Evolutionary conservation across 1,140 invertebrate genomes (phyloP), one percentile per base, ranked within the genome.

Genomic region (Drosophila willistoni): DNA sequence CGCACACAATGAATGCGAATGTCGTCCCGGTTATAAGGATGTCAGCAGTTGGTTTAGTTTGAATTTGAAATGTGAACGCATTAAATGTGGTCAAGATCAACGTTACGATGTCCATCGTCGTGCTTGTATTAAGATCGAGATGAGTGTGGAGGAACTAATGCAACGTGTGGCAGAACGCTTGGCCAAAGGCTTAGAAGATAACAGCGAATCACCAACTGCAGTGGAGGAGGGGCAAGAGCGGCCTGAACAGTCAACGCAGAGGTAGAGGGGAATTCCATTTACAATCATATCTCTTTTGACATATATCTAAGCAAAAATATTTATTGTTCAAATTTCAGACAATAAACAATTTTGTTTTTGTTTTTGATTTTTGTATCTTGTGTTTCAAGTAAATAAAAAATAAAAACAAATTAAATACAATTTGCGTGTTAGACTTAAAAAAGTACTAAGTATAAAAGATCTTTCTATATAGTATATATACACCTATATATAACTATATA

Each of bases 121-220:
- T 1, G 55, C 68, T 25, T 91, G 90, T 17, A 68, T 91, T 34
- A 79, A 84, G 68, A 87, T 91, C 56, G 90, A 91, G 56, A 91
- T 91, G 90, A 91, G 78, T 72, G 80, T 91, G 80, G 90, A 91
- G 66, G 85, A 91, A 68, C 60, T 91, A 2, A 91, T 91, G 90
- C 85, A 91, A 71, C 78, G 77, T 0, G 85, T 91, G 0, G 90
- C 80, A 19, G 78, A 81, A 22, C 80, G 83, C 0, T 67, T 91
- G 29, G 68, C 83, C 44, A 73, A 90, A 22, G 85, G 86, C 0
- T 65, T 90, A 33, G 70, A 66, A 12, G 25, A 12, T 51, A 42
- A 68, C 57, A 54, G 60, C 47, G 44, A 64, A 80, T 13, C 61
- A 14, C 51, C 60, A 14, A 42, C 39, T 12, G 60, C 71, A 10